phyloP scores from a whole-genome alignment of 2,797 vertebrate genomes.

The Anableps anableps region DNA sequence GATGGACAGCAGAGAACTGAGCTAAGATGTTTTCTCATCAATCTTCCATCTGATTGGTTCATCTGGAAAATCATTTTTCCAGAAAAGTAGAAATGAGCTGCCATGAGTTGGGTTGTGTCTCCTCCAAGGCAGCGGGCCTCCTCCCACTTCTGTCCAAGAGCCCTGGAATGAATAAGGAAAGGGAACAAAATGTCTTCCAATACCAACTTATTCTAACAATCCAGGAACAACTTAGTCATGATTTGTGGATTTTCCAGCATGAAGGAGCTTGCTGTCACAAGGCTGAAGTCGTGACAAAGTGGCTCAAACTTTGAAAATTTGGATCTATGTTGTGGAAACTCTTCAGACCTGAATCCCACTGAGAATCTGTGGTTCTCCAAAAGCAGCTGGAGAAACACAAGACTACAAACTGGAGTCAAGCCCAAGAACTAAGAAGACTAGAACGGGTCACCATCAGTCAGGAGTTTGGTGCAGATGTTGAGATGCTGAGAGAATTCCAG shows the following conservation, averaged over 20 bases:
- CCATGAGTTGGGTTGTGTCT: neutral
- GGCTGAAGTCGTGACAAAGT: neutral
- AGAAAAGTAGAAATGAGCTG: neutral
- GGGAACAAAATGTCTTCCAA: neutral
- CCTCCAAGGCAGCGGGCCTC: neutral
- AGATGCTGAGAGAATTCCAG: neutral
- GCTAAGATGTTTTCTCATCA: neutral
- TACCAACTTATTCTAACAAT: too few relatives aligned
- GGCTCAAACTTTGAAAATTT: neutral
- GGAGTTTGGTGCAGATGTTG: neutral
- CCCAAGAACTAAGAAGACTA: neutral
- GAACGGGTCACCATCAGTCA: neutral
- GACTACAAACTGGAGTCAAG: neutral
- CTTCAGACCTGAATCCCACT: too few relatives aligned
- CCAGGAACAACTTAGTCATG: neutral
- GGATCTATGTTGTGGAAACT: neutral
- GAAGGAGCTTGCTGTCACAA: neutral
- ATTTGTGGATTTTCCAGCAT: neutral
- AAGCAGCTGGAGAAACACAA: neutral
- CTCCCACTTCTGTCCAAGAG: neutral
- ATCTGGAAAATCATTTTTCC: neutral
- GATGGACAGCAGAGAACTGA: neutral
- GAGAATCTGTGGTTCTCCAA: too few relatives aligned
- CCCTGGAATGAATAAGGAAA: neutral
- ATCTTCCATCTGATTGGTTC: neutral